phyloP scores from a whole-genome alignment of 2,113 vertebrate genomes.

The Dermatemys mawii region DNA sequence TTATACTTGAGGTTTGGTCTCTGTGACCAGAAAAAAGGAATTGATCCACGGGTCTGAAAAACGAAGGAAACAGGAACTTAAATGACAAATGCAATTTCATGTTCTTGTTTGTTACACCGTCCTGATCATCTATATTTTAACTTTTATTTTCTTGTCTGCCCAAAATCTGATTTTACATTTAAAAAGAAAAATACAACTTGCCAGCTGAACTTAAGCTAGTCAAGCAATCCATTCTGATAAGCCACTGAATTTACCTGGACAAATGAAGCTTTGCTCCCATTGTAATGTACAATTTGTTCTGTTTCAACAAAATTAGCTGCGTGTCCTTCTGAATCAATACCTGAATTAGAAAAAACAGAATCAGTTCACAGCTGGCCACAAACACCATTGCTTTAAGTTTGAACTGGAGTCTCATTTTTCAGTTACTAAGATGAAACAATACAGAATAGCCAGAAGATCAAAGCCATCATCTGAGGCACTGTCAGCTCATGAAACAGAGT shows the following conservation, averaged over 20 bases:
- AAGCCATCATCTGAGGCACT: background rate
- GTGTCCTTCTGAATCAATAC: conserved; percentile 97
- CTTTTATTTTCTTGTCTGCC: background rate
- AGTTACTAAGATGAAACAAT: background rate
- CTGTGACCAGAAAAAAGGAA: conserved; percentile 97
- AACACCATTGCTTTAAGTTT: background rate
- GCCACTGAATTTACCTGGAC: conserved; percentile 80
- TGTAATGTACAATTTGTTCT: conserved; percentile 93
- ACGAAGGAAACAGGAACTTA: background rate
- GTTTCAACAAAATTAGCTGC: conserved; percentile 97
- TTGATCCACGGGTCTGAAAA: conserved; percentile 92
- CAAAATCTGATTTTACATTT: too few relatives aligned
- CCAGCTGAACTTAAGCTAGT: background rate
- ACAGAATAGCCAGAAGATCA: background rate
- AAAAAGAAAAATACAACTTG: too few relatives aligned
- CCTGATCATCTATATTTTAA: background rate
- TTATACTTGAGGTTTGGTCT: conserved; percentile 97
- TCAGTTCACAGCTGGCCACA: background rate
- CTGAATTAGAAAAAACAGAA: conserved; percentile 64
- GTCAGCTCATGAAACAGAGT: background rate
- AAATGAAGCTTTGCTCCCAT: conserved; percentile 88
- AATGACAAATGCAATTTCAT: background rate
- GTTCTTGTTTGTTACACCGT: background rate
- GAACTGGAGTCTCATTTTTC: background rate
- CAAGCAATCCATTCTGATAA: background rate